Base-by-base conservation (phyloP, 2,113 vertebrate species). In the Rhinoderma darwinii region DNA sequence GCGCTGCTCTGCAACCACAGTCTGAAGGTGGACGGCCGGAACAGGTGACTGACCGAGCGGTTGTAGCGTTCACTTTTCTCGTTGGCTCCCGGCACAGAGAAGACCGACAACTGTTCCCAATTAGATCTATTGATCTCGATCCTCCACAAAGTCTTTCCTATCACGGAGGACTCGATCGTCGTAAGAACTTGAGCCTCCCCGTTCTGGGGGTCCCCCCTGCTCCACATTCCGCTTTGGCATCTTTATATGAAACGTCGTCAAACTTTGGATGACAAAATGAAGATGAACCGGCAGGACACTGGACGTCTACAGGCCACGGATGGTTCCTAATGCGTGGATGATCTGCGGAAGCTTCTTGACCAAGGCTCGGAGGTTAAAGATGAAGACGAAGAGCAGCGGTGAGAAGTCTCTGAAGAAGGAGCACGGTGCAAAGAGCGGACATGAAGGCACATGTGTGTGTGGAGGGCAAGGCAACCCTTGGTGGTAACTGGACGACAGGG, bases 401-500 rank as follows among this genome's bases (percentile, higher is more conserved):
- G 14, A 32, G 25, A 75, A 9, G 17, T 18, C 70, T 20, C 17
- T 18, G 5, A 39, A 35, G 5, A 39, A 72, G 2, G 4, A 30
- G 43, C 25, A 77, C 6, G 74, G 74, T 70, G 68, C 27, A 51
- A 35, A 51, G 44, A 35, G 27, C 50, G 27, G 44, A 54, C 30
- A 78, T 78, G 75, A 78, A 78, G 75, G 75, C 75, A 78, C 75
- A 54, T 51, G 1, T 35, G 75, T 78, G 47, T 51, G 47, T 50
- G 47, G 75, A 20, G 75, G 30, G 27, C 47, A 51, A 78, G 75
- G 75, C 44, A 78, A 47, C 30, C 47, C 30, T 14, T 20, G 50
- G 50, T 35, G n/a, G 5, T 76, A 41, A 14, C 14, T 43, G 22
- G 25, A 32, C 14, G 11, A 32, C 11, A 17, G 4, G 22, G 18